Percentiles rank a stretch among this genome's conserved stretches.
phyloP scores from a whole-genome alignment of 2,797 vertebrate genomes.

The Rhynchonycteris naso region DNA sequence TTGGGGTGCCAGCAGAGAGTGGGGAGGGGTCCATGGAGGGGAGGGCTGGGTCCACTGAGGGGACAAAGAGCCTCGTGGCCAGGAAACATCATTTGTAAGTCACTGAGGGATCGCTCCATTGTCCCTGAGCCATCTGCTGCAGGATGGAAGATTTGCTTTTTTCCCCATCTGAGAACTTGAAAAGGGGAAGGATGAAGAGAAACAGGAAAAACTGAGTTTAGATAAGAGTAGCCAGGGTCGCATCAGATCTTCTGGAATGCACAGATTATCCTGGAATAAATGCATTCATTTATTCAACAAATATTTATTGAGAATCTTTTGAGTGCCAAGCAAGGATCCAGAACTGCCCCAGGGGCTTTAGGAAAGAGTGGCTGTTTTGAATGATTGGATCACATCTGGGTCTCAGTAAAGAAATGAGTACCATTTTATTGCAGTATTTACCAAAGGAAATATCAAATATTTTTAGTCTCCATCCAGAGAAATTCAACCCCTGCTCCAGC shows the following conservation, averaged over 20 bases:
- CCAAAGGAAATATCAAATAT: slow-evolving; percentile 65
- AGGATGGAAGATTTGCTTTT: slow-evolving; percentile 46
- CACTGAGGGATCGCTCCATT: neutral
- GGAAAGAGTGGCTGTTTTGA: slow-evolving; percentile 10
- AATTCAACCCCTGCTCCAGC: slow-evolving; percentile 1
- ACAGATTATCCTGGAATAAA: neutral
- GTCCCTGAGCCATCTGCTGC: neutral
- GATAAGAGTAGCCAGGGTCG: neutral
- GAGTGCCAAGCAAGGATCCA: neutral
- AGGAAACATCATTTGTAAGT: neutral
- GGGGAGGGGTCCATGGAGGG: fast-evolving
- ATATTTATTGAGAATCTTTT: slow-evolving; percentile 17
- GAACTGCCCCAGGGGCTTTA: neutral
- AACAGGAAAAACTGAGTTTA: slow-evolving; percentile 40
- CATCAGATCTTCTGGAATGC: slow-evolving; percentile 7
- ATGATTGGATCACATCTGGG: slow-evolving; percentile 46
- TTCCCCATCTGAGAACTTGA: slow-evolving; percentile 32
- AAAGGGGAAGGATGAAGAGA: slow-evolving; percentile 40
- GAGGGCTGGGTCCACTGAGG: neutral
- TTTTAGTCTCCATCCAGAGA: slow-evolving; percentile 45
- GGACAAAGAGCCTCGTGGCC: neutral
- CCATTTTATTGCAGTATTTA: slow-evolving; percentile 46
- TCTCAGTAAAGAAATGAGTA: slow-evolving; percentile 38
- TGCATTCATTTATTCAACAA: neutral
- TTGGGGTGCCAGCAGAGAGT: neutral